Conservation (phyloP, 2,888 invertebrate species). For the Gonocerus acuteangulatus region DNA sequence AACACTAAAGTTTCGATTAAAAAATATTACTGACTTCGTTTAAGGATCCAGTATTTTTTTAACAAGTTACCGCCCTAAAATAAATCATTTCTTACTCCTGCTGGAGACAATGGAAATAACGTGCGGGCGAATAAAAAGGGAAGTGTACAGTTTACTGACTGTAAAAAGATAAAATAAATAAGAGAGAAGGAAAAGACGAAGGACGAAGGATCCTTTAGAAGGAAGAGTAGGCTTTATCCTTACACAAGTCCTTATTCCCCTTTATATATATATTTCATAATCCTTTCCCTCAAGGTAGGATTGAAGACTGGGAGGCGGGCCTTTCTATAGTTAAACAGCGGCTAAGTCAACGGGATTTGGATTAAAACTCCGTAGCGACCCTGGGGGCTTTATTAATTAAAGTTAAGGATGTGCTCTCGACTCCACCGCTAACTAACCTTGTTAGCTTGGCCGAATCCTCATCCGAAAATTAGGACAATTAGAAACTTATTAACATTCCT, state of each 20-base stretch:
- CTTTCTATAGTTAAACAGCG: conserved; percentile 21
- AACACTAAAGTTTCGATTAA: too few species aligned
- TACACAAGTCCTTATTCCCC: conserved; percentile 4
- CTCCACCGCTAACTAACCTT: conserved; percentile 1
- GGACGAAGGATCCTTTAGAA: conserved; percentile 1
- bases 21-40: too few species aligned
- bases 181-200: too few species aligned
- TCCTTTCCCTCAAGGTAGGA: conserved; percentile 14
- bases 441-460: conserved; percentile 4
- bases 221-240: conserved; percentile 3
- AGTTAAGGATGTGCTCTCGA: background rate
- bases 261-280: conserved; percentile 23
- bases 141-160: too few species aligned
- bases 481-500: background rate
- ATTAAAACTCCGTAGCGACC: conserved; percentile 12
- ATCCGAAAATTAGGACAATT: background rate
- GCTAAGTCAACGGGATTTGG: conserved; percentile 22
- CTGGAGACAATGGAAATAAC: too few species aligned
- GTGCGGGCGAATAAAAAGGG: too few species aligned
- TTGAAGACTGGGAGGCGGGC: conserved; percentile 10
- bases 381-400: conserved; percentile 20
- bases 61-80: too few species aligned
- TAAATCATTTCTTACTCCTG: too few species aligned
- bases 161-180: too few species aligned
- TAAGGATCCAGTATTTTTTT: too few species aligned